Base-by-base conservation (phyloP, 2,113 vertebrate species). In the Suricata suricatta region DNA sequence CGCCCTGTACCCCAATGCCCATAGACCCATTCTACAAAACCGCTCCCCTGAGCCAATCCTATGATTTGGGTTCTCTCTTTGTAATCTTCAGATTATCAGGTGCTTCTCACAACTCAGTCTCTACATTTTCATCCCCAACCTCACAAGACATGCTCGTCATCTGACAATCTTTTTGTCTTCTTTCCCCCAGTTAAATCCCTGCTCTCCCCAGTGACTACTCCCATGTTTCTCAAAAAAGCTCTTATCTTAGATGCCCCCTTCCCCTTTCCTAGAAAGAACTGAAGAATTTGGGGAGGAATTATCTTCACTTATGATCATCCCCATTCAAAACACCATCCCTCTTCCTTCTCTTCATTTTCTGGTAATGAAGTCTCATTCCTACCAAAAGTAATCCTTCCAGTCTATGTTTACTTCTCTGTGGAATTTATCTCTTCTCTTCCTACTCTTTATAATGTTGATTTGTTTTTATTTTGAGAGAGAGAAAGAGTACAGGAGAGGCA, bases 291-390 rank as follows among this genome's bases (percentile, higher is more conserved):
- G 33, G 16, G 9, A 25, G 8, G 14, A 85, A 10, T 14, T 35
- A 1, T n/a, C 57, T 76, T 12, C 3, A 29, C 17, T 47, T 29
- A 8, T 47, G 7, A 31, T 41, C 29, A 31, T 7, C 11, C 23
- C 14, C 9, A 90, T 4, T 7, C 47, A 0, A 72, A 77, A 15
- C 25, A 50, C 1, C 1, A 2, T 54, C 4, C 21, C 7, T n/a
- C 33, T 31, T 31, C 41, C n/a, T 47, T 41, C 3, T 68, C 41
- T 76, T 57, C 1, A n/a, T 72, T 92, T 87, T 44, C 54, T 84
- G 15, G n/a, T 21, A 27, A n/a, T 23, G 2, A 90, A 35, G 7
- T 16, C 2, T 0, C 31, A 47, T 47, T 21, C 15, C 9, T 47
- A 10, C 52, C 16, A 71, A 9, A 31, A 14, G 27, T 17, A 86